Conservation (phyloP, 2,888 invertebrate species). For the Cephus nigrinus region DNA sequence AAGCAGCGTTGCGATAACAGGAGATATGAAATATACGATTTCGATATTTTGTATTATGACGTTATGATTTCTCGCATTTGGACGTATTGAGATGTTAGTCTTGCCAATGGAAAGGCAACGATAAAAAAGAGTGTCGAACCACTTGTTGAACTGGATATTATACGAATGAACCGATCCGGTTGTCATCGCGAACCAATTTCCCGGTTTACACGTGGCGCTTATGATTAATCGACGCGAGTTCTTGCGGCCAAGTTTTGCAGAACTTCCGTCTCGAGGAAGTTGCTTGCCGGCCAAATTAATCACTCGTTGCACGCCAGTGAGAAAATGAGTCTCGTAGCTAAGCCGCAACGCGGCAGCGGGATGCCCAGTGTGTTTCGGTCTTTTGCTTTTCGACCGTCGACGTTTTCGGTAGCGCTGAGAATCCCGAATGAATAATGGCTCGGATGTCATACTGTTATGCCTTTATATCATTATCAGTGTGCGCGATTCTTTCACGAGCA, state of each 20-base stretch:
- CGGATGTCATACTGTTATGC: neutral
- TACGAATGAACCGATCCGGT: neutral
- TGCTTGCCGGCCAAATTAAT: neutral
- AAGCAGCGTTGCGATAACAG: neutral
- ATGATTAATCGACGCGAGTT: neutral
- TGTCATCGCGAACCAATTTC: neutral
- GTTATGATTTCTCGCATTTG: neutral
- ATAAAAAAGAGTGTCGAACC: neutral
- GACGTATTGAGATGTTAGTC: neutral
- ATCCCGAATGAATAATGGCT: neutral
- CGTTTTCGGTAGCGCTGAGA: neutral
- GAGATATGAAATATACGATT: too few species aligned
- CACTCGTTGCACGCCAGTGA: neutral
- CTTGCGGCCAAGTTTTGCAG: neutral
- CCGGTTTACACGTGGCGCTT: neutral
- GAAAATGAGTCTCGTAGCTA: neutral
- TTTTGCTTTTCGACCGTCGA: neutral
- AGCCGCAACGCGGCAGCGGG: neutral
- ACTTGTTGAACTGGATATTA: neutral
- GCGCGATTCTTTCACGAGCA: conserved; percentile 38
- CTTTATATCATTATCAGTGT: conserved; percentile 22
- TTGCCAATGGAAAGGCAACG: neutral
- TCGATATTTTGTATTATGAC: neutral
- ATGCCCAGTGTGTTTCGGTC: neutral
- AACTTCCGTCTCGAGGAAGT: neutral